Evolutionary conservation across 30 jellyfish, hydroid and myxozoan species (phyloP), one percentile per base, ranked within the genome.

Genomic region (Pelagia noctiluca): DNA sequence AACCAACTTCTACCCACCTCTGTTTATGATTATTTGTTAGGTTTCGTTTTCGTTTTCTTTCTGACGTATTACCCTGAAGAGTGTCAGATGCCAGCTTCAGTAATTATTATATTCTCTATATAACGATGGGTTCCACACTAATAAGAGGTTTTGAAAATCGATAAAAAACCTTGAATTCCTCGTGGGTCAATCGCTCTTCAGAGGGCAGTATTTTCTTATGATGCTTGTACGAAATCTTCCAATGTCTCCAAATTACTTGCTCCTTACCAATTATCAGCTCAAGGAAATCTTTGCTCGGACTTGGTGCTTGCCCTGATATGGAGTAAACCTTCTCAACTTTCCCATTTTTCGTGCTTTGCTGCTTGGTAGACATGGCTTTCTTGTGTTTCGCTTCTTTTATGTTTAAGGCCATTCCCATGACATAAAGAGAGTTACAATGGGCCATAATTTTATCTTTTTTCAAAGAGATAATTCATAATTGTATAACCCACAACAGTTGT

Each of bases 221-320:
- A 31, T 83, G 86, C 36, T 63, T 74, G 66, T 75, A 82, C 47
- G 61, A 76, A n/a, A 90, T 69, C 22, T 87, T 76, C 97, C 97
- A 90, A 63, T 66, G 75, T 18, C 97, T 85, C 95, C 95, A 90
- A 1, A 90, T 61, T 11, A 90, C 90, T 23, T 76, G 72, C 30
- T 83, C 95, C 30, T 68, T 63, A 5, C 76, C 87, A 21, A 90
- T 81, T 0, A 90, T 65, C 38, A 90, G 71, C 73, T 90, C 97
- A 66, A 83, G 83, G 64, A 79, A 90, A 61, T 90, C 97, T 76
- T 83, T 90, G 76, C 95, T 69, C 7, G 97, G 97, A 32, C 96
- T 73, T 0, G 95, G 97, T 33, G 97, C 97, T 53, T 72, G 91
- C 35, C 97, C 97, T 2, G 97, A 54, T 3, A 87, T 94, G 2